Conservation (phyloP, 1,140 invertebrate species). For the Lordiphosa collinella region DNA sequence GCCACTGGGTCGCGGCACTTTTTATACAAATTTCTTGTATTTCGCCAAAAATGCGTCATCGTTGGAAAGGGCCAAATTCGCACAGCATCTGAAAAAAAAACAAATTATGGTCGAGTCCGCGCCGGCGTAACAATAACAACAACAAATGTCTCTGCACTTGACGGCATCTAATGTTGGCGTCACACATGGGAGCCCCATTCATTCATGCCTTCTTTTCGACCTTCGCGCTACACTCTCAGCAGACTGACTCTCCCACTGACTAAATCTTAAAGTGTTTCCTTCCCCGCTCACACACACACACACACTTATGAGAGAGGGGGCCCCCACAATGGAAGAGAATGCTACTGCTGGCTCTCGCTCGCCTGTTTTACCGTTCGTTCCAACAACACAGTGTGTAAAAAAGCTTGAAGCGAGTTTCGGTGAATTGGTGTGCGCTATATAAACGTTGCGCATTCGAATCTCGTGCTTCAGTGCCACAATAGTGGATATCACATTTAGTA, state of each 20-base stretch:
- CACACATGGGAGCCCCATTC: conserved; percentile 35
- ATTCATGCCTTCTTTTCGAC: conserved; percentile 73
- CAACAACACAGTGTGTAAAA: conserved; percentile 25
- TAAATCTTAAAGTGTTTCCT: conserved; percentile 11
- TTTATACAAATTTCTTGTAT: conserved; percentile 42
- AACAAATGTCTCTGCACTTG: conserved; percentile 39
- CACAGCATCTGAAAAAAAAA: conserved; percentile 38
- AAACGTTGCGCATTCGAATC: conserved; percentile 71
- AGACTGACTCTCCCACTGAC: conserved; percentile 9
- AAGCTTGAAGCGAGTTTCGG: conserved; percentile 40
- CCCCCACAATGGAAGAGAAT: conserved; percentile 9
- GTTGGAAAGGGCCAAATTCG: conserved; percentile 9
- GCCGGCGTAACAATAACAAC: conserved; percentile 39
- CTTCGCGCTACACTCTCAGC: conserved; percentile 37
- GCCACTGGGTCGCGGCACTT: conserved; percentile 57
- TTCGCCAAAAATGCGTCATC: conserved; percentile 54
- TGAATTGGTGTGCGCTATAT: conserved; percentile 65
- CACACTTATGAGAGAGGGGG: background rate
- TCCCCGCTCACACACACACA: conserved; percentile 16
- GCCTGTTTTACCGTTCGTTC: conserved; percentile 47
- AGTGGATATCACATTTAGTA: conserved; percentile 75
- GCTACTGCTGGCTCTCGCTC: background rate
- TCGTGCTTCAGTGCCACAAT: conserved; percentile 72
- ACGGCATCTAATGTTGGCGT: conserved; percentile 38
- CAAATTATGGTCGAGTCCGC: conserved; percentile 14